Evolutionary conservation across 2,797 vertebrate species (phyloP).

Genomic region (Melanotaenia boesemani): DNA sequence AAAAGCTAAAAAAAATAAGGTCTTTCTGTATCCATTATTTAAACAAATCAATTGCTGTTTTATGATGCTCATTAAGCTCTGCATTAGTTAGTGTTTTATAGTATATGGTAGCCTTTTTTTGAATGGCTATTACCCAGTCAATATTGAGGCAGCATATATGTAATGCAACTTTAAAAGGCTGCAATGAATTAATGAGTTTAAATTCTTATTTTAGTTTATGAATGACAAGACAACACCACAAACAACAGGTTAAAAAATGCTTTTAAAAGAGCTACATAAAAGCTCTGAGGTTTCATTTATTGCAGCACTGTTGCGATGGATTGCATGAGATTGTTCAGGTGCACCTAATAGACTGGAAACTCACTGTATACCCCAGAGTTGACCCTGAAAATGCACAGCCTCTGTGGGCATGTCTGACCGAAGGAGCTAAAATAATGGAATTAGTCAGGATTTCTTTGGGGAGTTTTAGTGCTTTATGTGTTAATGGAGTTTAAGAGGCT

Average conservation of each 20-base stretch:
- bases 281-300: conserved; percentile 33
- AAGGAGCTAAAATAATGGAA: conserved; percentile 60
- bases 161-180: not conserved
- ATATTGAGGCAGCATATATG: not conserved
- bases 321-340: conserved; percentile 57
- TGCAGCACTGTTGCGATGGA: conserved; percentile 38
- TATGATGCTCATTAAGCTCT: not conserved
- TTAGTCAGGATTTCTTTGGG: conserved; percentile 53
- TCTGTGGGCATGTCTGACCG: conserved; percentile 52
- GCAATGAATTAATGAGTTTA: not conserved
- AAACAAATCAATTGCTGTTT: not conserved
- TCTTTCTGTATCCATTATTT: not conserved
- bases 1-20: not conserved
- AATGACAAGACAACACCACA: not conserved
- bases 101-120: not conserved
- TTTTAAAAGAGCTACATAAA: conserved; percentile 19
- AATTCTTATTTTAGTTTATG: not conserved
- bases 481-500: conserved; percentile 57
- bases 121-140: not conserved
- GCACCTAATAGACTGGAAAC: conserved; percentile 51
- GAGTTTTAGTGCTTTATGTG: conserved; percentile 42
- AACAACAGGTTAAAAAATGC: conserved; percentile 21
- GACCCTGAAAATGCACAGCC: conserved; percentile 50
- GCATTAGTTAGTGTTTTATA: not conserved
- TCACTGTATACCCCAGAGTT: conserved; percentile 37